A percentile compares a stretch with the other conserved stretches of the same genome.
Conservation (phyloP, 2,888 invertebrate genomes). For the Nycteola revayana region DNA sequence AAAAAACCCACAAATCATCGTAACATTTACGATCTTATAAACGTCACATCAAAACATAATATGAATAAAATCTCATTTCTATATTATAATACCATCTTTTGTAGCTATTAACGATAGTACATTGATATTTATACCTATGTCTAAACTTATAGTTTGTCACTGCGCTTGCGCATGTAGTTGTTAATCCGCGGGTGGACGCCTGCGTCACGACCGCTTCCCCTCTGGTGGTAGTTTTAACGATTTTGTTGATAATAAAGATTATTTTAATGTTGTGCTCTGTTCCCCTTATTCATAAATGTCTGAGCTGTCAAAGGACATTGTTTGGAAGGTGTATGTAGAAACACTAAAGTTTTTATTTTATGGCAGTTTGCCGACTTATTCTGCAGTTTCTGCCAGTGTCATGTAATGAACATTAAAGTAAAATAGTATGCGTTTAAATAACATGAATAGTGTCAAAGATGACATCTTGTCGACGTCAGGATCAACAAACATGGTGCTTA, state of each 20-base stretch:
- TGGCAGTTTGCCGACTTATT: no score
- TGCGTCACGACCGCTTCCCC: constrained; percentile 48
- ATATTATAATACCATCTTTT: constrained; percentile 9
- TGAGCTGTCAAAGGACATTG: no score
- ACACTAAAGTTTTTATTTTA: no score
- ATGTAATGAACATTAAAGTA: no score
- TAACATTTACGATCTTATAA: constrained; percentile 9
- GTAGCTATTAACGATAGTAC: constrained; percentile 17
- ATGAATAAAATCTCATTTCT: background rate
- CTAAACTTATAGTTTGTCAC: constrained; percentile 43
- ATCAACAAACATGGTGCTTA: no score
- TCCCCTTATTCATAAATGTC: no score
- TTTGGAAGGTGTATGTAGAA: no score
- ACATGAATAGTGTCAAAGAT: no score
- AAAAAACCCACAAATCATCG: background rate
- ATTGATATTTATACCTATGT: constrained; percentile 21
- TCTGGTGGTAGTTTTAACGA: constrained; percentile 17
- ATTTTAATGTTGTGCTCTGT: constrained; percentile 20
- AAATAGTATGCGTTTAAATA: no score
- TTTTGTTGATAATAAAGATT: constrained; percentile 16
- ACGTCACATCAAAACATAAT: constrained; percentile 21
- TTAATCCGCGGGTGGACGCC: constrained; percentile 49
- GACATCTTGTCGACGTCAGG: no score
- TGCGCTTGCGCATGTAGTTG: constrained; percentile 34
- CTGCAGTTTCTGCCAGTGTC: no score